Conservation (phyloP, 2,797 vertebrate genomes). For the Aulostomus chinensis region DNA sequence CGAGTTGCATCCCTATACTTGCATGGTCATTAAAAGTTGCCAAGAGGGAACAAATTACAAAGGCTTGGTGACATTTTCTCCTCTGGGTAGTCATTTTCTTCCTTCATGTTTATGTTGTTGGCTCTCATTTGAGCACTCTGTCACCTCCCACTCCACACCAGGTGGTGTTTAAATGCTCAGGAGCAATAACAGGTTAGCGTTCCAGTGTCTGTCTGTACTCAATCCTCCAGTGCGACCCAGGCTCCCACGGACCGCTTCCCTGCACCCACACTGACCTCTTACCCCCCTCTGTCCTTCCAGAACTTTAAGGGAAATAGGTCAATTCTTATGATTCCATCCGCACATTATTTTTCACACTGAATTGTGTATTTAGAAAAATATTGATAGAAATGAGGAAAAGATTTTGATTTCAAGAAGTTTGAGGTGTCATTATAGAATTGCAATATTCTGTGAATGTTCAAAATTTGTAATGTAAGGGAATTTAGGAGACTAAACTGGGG, state of each 20-base stretch:
- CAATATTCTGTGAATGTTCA: no score
- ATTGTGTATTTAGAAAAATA: no score
- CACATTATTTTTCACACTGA: no score
- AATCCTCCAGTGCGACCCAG: constrained; percentile 57
- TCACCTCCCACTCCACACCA: constrained; percentile 67
- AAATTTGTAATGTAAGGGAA: no score
- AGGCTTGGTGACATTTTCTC: constrained; percentile 62
- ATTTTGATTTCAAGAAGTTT: no score
- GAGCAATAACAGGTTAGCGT: constrained; percentile 79
- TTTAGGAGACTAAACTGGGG: no score
- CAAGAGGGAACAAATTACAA: constrained; percentile 74
- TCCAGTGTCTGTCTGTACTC: constrained; percentile 68
- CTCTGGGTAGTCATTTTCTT: constrained; percentile 76
- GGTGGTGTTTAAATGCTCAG: constrained; percentile 79
- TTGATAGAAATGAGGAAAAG: no score
- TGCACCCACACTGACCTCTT: neutral
- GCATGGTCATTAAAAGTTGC: constrained; percentile 70
- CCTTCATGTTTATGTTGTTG: constrained; percentile 75
- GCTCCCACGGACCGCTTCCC: constrained; percentile 34
- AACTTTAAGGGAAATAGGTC: no score
- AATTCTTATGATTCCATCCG: no score
- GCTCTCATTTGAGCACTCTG: constrained; percentile 69
- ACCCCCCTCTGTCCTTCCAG: neutral
- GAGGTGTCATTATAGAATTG: no score
- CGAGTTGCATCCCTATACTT: constrained; percentile 52